These are phyloP conservation scores for Chrysodeixis includens DNA, from an alignment of 2,888 invertebrate species.

Conservation along the genomic window DNA sequence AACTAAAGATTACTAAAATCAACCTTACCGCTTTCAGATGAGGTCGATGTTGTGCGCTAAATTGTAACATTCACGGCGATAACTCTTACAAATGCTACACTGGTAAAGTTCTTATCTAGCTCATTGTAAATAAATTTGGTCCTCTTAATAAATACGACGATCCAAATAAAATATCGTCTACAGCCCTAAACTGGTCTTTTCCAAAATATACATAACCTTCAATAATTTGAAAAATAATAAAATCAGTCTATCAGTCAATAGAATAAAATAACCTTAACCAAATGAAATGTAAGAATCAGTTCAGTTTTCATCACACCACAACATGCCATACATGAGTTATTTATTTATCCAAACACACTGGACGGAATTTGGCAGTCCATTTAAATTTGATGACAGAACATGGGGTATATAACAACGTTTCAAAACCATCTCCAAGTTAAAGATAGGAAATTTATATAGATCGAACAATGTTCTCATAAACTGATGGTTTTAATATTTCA, in stretches of 20 bases:
- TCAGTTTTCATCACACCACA: conserved; percentile 8
- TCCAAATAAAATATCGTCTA: background rate
- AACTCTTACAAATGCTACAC: background rate
- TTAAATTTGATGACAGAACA: background rate
- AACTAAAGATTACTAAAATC: too few species aligned
- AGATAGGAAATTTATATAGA: background rate
- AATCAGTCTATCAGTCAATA: conserved; percentile 33
- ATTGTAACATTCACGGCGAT: too few species aligned
- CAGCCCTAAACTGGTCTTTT: background rate
- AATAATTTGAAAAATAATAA: background rate
- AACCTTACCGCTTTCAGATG: too few species aligned
- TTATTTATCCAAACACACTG: conserved; percentile 29
- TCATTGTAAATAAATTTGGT: background rate
- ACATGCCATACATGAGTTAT: conserved; percentile 9
- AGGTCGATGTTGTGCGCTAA: too few species aligned
- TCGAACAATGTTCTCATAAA: background rate
- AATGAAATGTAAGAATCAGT: conserved; percentile 7
- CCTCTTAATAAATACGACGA: background rate
- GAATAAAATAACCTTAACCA: conserved; percentile 14
- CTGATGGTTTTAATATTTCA: background rate
- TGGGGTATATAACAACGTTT: background rate
- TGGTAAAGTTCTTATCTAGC: background rate
- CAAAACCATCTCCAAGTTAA: background rate
- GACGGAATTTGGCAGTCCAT: conserved; percentile 49
- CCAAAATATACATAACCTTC: conserved; percentile 1